These are phyloP conservation scores for Deladenus siricidicola DNA, from an alignment of 2,888 invertebrate genomes.

Conservation along the genomic window DNA sequence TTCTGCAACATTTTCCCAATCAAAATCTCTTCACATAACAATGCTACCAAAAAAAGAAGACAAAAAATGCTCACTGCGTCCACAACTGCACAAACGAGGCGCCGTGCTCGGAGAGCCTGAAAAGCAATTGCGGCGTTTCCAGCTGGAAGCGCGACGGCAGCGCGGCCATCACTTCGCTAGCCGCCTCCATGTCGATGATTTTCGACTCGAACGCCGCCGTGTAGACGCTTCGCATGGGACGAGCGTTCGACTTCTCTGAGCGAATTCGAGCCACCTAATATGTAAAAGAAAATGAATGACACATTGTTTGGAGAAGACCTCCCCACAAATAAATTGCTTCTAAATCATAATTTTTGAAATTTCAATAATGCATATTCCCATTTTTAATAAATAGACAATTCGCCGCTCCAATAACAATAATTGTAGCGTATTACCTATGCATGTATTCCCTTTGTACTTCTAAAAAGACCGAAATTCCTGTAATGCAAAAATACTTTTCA, in stretches of 20 bases:
- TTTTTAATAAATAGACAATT: too few relatives aligned
- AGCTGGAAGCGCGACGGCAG: conserved; percentile 46
- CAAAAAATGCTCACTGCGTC: conserved; percentile 33
- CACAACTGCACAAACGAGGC: conserved; percentile 49
- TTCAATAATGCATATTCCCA: too few relatives aligned
- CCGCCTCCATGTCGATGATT: conserved; percentile 39
- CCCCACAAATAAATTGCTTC: too few relatives aligned
- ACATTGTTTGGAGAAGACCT: too few relatives aligned
- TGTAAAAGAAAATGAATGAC: neutral
- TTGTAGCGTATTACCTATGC: too few relatives aligned
- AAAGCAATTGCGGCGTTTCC: conserved; percentile 43
- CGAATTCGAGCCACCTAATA: conserved; percentile 26
- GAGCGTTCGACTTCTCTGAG: conserved; percentile 14
- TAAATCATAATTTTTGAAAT: too few relatives aligned
- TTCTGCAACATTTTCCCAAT: too few relatives aligned
- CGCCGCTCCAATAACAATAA: too few relatives aligned
- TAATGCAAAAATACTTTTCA: too few relatives aligned
- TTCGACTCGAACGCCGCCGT: conserved; percentile 30
- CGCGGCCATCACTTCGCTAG: conserved; percentile 40
- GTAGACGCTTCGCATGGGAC: conserved; percentile 19
- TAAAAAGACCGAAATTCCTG: too few relatives aligned
- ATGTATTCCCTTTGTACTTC: too few relatives aligned
- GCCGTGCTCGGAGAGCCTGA: conserved; percentile 46
- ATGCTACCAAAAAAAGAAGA: neutral
- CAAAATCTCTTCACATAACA: too few relatives aligned